These are phyloP conservation scores for Sebastiscus tertius DNA, from an alignment of 2,797 vertebrate species.

Conservation along the genomic window DNA sequence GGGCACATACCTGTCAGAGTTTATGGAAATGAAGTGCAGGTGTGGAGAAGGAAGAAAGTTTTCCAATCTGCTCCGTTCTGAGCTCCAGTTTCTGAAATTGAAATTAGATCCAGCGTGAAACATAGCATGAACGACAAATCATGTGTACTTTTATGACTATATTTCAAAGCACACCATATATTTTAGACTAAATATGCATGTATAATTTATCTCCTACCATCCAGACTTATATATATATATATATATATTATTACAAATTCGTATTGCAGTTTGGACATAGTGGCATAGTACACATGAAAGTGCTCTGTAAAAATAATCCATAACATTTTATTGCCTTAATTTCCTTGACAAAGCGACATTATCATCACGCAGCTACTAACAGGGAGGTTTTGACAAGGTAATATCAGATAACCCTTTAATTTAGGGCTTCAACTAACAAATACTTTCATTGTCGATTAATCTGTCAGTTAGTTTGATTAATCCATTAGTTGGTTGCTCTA, in stretches of 20 bases:
- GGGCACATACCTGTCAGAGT: constrained; percentile 39
- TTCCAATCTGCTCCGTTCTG: constrained; percentile 2
- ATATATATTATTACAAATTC: neutral
- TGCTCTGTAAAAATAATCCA: neutral
- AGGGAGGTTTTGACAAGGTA: neutral
- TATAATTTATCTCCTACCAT: neutral
- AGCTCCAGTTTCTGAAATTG: neutral
- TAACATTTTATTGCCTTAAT: neutral
- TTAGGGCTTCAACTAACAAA: too few species aligned
- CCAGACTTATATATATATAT: neutral
- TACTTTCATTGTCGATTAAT: too few species aligned
- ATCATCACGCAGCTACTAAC: neutral
- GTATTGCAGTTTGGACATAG: neutral
- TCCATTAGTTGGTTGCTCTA: too few species aligned
- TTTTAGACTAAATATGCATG: neutral
- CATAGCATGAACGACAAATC: neutral
- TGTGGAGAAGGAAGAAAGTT: constrained; percentile 12
- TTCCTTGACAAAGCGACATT: neutral
- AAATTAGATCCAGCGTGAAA: constrained; percentile 8
- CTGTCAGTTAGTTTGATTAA: too few species aligned
- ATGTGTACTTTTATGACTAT: neutral
- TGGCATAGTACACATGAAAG: neutral
- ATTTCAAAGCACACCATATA: neutral
- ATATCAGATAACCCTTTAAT: neutral
- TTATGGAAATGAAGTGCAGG: constrained; percentile 45